A percentile compares a stretch with the other conserved stretches of the same genome.
Evolutionary conservation across 2,888 invertebrate species (phyloP).

Genomic region (Trissoscelio sp.): DNA sequence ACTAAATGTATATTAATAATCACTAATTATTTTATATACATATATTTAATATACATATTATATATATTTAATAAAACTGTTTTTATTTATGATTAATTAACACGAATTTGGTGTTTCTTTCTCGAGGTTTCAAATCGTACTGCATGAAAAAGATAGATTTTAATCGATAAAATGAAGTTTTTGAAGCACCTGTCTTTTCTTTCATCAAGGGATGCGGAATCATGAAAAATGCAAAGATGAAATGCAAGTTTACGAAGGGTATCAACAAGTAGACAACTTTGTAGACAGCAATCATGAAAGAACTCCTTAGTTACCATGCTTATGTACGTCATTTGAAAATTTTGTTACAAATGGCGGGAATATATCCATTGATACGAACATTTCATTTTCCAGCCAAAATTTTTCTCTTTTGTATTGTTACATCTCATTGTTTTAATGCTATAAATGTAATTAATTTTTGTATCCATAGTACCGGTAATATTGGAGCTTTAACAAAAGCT

Average conservation of each 20-base stretch:
- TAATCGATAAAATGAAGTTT: constrained; percentile 16
- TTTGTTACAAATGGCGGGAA: no score
- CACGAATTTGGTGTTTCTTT: neutral
- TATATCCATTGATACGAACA: no score
- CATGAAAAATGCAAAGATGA: constrained; percentile 44
- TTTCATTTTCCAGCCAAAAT: no score
- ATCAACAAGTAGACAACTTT: neutral
- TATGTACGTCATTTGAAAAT: no score
- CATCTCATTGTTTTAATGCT: no score
- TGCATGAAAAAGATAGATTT: neutral
- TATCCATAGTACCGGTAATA: constrained; percentile 5
- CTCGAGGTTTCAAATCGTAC: neutral
- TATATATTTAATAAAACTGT: constrained; percentile 54
- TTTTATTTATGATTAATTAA: constrained; percentile 27
- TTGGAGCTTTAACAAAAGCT: constrained; percentile 21
- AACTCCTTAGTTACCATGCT: no score
- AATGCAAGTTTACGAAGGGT: neutral
- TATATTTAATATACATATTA: constrained; percentile 54
- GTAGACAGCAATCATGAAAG: no score
- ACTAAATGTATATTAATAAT: constrained; percentile 39
- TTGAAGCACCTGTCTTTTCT: neutral
- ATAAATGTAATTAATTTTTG: constrained; percentile 14
- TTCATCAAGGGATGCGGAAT: constrained; percentile 3
- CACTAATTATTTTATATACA: constrained; percentile 45
- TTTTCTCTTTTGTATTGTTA: no score